These are phyloP conservation scores for Nemotelus pantherinus DNA, from an alignment of 2,888 invertebrate species.

Conservation along the genomic window DNA sequence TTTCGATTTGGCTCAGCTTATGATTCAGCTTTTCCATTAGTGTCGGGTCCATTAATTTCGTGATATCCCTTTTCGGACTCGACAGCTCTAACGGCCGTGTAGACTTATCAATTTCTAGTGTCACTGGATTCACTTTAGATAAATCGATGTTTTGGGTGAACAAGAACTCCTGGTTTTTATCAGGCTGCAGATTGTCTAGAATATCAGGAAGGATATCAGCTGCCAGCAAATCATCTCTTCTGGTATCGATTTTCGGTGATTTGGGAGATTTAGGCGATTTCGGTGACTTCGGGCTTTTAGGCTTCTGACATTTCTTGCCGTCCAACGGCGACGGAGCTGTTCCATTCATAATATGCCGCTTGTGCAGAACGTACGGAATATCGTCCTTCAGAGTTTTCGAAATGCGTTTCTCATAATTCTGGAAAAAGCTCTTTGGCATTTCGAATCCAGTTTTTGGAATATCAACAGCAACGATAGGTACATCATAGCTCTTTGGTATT, in stretches of 20 bases:
- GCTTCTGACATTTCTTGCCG: conserved; percentile 67
- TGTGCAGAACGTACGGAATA: conserved; percentile 86
- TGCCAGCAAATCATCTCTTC: conserved; percentile 52
- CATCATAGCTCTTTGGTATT: conserved; percentile 67
- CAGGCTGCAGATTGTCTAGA: conserved; percentile 63
- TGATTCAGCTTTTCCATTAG: conserved; percentile 76
- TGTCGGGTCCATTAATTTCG: conserved; percentile 74
- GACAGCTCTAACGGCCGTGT: conserved; percentile 69
- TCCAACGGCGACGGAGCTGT: conserved; percentile 72
- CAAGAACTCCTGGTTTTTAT: conserved; percentile 71
- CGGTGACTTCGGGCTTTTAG: conserved; percentile 73
- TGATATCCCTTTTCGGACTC: conserved; percentile 77
- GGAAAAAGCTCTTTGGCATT: conserved; percentile 77
- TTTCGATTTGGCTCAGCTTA: conserved; percentile 79
- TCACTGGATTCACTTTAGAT: conserved; percentile 78
- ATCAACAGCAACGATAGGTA: conserved; percentile 65
- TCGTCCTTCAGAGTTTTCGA: conserved; percentile 69
- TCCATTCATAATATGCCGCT: conserved; percentile 86
- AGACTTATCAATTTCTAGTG: conserved; percentile 76
- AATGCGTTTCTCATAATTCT: conserved; percentile 72
- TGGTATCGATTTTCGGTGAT: conserved; percentile 66
- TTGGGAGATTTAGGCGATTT: conserved; percentile 73
- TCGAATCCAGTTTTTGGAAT: conserved; percentile 75
- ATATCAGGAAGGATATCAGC: conserved; percentile 68
- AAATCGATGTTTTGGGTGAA: conserved; percentile 80